These are phyloP conservation scores for Anodontia alba DNA, from an alignment of 2,888 invertebrate genomes.

Conservation along the genomic window DNA sequence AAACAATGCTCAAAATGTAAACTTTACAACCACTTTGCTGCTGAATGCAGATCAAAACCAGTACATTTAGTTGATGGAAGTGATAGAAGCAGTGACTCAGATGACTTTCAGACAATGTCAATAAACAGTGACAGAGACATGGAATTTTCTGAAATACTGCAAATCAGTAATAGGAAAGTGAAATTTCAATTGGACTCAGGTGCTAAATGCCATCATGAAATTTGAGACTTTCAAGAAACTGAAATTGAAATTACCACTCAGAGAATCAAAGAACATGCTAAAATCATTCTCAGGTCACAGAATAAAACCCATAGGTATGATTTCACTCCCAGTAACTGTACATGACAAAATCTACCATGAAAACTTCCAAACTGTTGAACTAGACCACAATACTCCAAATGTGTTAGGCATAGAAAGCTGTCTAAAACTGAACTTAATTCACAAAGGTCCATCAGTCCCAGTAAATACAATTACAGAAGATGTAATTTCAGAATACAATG, in stretches of 20 bases:
- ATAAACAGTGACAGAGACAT: background rate
- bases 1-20: constrained; percentile 37
- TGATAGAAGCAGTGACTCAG: background rate
- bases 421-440: background rate
- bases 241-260: constrained; percentile 29
- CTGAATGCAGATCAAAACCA: background rate
- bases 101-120: background rate
- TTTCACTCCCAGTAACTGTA: constrained; percentile 24
- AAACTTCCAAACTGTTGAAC: background rate
- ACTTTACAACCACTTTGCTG: background rate
- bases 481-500: constrained; percentile 21
- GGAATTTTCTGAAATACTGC: background rate
- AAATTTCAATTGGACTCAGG: constrained; percentile 50
- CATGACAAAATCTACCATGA: background rate
- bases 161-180: background rate
- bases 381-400: background rate
- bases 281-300: constrained; percentile 46
- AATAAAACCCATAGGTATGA: constrained; percentile 28
- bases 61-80: background rate
- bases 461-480: constrained; percentile 13
- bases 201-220: constrained; percentile 39
- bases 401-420: background rate
- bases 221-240: constrained; percentile 35
- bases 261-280: constrained; percentile 26
- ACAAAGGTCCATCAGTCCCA: background rate